A percentile compares a stretch with the other conserved stretches of the same genome.
Evolutionary conservation across 2,888 invertebrate species (phyloP).

Genomic region (Teleiodes luculella): DNA sequence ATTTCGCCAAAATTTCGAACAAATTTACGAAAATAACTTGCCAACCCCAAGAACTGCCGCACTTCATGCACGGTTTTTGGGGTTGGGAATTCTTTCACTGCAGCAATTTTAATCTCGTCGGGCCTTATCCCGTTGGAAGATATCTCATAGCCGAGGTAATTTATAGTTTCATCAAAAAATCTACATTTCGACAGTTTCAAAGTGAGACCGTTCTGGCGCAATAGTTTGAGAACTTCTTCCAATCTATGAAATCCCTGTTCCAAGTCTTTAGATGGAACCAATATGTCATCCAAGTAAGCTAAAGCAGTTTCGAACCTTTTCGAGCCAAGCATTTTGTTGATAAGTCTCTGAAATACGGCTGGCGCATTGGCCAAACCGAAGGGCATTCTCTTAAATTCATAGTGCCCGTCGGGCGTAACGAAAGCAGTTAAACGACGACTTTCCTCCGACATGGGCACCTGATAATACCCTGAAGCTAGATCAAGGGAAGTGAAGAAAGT

Average conservation of each 20-base stretch:
- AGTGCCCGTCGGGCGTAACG: slow-evolving; percentile 19
- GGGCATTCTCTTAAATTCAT: neutral
- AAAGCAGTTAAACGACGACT: too few relatives aligned
- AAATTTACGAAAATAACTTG: slow-evolving; percentile 26
- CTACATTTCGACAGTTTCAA: neutral
- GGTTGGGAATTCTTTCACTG: slow-evolving; percentile 19
- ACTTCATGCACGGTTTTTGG: slow-evolving; percentile 24
- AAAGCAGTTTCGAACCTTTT: slow-evolving; percentile 7
- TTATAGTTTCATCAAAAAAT: slow-evolving; percentile 17
- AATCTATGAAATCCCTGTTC: slow-evolving; percentile 4
- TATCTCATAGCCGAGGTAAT: slow-evolving; percentile 25
- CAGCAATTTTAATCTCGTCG: slow-evolving; percentile 13
- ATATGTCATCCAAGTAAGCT: slow-evolving; percentile 5
- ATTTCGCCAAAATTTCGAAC: slow-evolving; percentile 20
- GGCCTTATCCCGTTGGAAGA: slow-evolving; percentile 19
- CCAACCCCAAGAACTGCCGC: slow-evolving; percentile 25
- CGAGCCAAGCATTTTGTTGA: slow-evolving; percentile 19
- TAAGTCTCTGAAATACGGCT: neutral
- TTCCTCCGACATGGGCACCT: too few relatives aligned
- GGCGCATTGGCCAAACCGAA: neutral
- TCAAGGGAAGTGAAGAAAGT: slow-evolving; percentile 34
- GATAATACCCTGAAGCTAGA: slow-evolving; percentile 18
- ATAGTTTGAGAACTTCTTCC: slow-evolving; percentile 11
- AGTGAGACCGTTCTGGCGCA: slow-evolving; percentile 1
- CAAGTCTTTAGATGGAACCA: neutral